These are phyloP conservation scores for Steinernema hermaphroditum DNA, from an alignment of 2,888 invertebrate species.

Conservation along the genomic window DNA sequence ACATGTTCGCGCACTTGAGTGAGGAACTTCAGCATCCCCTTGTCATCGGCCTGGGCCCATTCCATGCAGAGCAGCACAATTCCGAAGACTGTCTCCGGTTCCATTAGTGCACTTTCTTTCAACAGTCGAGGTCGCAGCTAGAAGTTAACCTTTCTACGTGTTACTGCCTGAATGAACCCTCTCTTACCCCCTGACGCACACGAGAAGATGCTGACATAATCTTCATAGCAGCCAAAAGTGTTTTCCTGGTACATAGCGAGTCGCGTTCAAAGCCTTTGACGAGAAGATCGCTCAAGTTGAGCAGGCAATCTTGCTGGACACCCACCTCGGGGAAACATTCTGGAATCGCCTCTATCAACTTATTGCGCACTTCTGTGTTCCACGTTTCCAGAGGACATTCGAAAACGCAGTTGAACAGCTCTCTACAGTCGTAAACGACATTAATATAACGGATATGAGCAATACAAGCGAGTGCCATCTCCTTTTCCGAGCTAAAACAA, in stretches of 20 bases:
- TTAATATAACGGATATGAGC: not conserved
- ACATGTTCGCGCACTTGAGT: not conserved
- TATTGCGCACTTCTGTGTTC: not conserved
- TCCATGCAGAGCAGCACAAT: not conserved
- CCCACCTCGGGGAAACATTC: not conserved
- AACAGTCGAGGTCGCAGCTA: not conserved
- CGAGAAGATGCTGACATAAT: not conserved
- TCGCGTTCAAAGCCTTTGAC: not conserved
- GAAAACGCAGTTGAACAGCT: not conserved
- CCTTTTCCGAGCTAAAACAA: not conserved
- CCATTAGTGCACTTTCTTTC: not conserved
- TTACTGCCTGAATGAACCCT: too few relatives aligned
- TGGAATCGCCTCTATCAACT: not conserved
- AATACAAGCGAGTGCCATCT: not conserved
- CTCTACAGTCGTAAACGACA: not conserved
- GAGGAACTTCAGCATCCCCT: not conserved
- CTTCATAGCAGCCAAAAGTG: not conserved
- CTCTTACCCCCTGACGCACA: not conserved
- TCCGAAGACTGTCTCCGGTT: not conserved
- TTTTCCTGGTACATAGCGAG: not conserved
- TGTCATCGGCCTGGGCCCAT: not conserved
- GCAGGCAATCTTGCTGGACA: constrained; percentile 1
- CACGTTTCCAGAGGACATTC: not conserved
- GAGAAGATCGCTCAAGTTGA: constrained; percentile 5
- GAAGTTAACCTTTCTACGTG: not conserved